phyloP scores from a whole-genome alignment of 2,113 vertebrate species.

The Sterna hirundo region DNA sequence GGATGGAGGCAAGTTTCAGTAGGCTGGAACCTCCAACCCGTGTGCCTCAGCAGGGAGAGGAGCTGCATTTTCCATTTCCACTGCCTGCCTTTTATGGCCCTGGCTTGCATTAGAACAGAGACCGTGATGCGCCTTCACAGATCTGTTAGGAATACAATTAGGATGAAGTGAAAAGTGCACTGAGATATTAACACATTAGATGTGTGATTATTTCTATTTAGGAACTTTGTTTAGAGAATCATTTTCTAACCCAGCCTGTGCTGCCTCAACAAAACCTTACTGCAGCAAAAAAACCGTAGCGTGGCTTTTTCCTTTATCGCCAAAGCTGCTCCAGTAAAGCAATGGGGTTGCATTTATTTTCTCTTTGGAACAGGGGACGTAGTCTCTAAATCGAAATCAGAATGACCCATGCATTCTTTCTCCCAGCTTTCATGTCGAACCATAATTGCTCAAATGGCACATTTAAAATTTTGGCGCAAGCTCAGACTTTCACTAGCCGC shows the following conservation, averaged over 20 bases:
- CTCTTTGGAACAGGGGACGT: constrained; percentile 56
- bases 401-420: constrained; percentile 65
- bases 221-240: not conserved
- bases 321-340: constrained; percentile 45
- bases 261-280: not conserved
- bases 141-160: not conserved
- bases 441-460: constrained; percentile 59
- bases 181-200: not conserved
- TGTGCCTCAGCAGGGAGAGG: not conserved
- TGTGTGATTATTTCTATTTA: not conserved
- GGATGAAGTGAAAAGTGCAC: not conserved
- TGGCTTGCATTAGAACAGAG: not conserved
- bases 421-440: constrained; percentile 58
- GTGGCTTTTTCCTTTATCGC: not conserved
- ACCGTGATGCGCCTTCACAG: not conserved
- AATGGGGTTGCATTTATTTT: constrained; percentile 46
- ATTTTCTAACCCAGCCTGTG: not conserved
- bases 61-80: not conserved
- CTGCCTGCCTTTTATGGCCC: not conserved
- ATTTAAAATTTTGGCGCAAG: constrained; percentile 55
- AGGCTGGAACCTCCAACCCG: not conserved
- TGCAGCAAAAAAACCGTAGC: not conserved
- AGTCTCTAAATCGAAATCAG: constrained; percentile 62
- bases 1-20: not conserved
- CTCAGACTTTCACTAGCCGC: constrained; percentile 27